A percentile compares a stretch with the other conserved stretches of the same genome.
These are phyloP conservation scores for Apeira syringaria DNA, from an alignment of 2,888 invertebrate species.

Conservation along the genomic window DNA sequence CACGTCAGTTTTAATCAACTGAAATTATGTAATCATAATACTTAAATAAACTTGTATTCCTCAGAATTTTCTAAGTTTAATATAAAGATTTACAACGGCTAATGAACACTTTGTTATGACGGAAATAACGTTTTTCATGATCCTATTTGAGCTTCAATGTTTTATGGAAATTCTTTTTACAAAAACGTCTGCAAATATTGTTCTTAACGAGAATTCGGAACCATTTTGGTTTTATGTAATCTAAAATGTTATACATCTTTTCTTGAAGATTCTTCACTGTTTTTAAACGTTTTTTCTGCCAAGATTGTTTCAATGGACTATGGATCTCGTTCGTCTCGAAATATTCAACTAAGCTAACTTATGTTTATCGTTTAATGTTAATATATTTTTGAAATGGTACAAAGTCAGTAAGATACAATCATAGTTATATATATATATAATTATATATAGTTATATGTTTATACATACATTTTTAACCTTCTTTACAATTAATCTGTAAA, in stretches of 20 bases:
- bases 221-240: background rate
- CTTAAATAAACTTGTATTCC: no score
- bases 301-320: no score
- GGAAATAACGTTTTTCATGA: conserved; percentile 1
- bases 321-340: no score
- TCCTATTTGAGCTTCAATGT: background rate
- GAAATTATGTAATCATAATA: background rate
- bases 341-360: no score
- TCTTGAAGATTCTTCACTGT: background rate
- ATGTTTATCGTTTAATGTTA: no score
- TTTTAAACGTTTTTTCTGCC: no score
- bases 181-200: background rate
- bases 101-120: conserved; percentile 1
- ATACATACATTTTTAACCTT: background rate
- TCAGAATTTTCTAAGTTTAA: background rate
- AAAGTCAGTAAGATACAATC: background rate
- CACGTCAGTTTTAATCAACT: no score
- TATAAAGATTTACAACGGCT: background rate
- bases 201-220: background rate
- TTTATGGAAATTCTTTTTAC: conserved; percentile 1
- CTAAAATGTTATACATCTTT: background rate
- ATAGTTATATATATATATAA: background rate
- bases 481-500: no score
- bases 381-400: background rate
- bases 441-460: background rate